A percentile compares a stretch with the other conserved stretches of the same genome.
phyloP scores from a whole-genome alignment of 2,888 invertebrate genomes.

The Didymodactylos carnosus region DNA sequence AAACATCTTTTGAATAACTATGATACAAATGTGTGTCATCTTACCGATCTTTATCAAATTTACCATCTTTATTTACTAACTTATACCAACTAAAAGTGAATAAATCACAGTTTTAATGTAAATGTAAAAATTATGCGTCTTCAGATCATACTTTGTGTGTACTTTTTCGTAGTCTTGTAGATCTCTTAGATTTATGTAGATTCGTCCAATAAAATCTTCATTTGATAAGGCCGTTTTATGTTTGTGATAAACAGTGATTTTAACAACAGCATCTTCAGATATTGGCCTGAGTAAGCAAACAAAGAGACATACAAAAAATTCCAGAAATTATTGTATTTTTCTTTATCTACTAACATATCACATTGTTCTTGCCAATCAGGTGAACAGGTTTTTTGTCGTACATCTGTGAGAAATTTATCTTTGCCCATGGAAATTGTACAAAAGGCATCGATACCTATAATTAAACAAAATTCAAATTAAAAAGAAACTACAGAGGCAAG shows the following conservation, averaged over 20 bases:
- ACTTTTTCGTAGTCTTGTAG: not conserved
- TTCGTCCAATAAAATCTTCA: conserved; percentile 10
- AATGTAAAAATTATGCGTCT: not conserved
- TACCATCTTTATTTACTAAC: conserved; percentile 55
- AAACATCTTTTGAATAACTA: no score
- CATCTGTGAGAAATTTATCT: conserved; percentile 85
- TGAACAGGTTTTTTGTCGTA: conserved; percentile 60
- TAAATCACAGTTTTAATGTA: not conserved
- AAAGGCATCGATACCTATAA: conserved; percentile 65
- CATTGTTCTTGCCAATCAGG: conserved; percentile 93
- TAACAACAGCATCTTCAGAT: not conserved
- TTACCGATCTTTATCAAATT: conserved; percentile 22
- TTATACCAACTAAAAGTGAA: conserved; percentile 39
- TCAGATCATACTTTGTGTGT: not conserved
- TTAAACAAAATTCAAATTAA: not conserved
- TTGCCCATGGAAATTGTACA: conserved; percentile 81
- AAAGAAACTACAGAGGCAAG: no score
- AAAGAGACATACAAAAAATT: no score
- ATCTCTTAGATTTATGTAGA: not conserved
- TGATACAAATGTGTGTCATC: no score
- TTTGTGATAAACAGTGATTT: conserved; percentile 11
- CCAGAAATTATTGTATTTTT: not conserved
- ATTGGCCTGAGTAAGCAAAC: not conserved
- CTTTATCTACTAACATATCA: conserved; percentile 46
- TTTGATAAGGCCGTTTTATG: not conserved